Percentiles rank a stretch among this genome's conserved stretches.
Evolutionary conservation across 2,888 invertebrate genomes (phyloP).

Genomic region (Cantharis flavilabris): DNA sequence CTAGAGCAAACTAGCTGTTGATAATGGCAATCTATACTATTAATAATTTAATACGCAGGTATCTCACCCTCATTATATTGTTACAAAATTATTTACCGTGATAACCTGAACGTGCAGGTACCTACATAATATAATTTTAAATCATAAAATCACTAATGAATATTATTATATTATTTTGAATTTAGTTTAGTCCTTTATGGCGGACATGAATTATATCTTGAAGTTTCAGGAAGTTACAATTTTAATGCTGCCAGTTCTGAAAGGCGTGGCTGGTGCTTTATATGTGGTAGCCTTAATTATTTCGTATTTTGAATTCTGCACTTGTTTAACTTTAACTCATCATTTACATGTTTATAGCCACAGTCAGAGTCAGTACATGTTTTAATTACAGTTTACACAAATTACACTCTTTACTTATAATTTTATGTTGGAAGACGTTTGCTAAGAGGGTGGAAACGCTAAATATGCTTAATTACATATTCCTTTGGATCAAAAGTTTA

Average conservation of each 20-base stretch:
- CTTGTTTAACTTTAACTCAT: conserved; percentile 11
- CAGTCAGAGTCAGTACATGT: conserved; percentile 5
- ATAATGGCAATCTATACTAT: too few relatives aligned
- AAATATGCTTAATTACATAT: conserved; percentile 10
- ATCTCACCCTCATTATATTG: too few relatives aligned
- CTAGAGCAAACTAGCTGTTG: too few relatives aligned
- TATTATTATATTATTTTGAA: too few relatives aligned
- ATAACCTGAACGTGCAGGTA: too few relatives aligned
- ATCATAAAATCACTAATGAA: too few relatives aligned
- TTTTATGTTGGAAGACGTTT: conserved; percentile 8
- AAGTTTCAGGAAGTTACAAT: not conserved
- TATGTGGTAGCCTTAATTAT: conserved; percentile 2
- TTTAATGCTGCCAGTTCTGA: not conserved
- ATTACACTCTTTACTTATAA: conserved; percentile 8
- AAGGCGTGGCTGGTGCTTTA: not conserved
- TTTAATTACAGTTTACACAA: conserved; percentile 13
- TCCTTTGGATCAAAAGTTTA: not conserved
- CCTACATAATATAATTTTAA: too few relatives aligned
- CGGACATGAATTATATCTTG: not conserved
- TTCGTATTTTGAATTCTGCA: conserved; percentile 8
- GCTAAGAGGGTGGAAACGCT: conserved; percentile 4
- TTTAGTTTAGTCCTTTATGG: not conserved
- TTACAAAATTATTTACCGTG: too few relatives aligned
- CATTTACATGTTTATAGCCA: conserved; percentile 14
- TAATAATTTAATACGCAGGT: too few relatives aligned